phyloP scores from a whole-genome alignment of 2,113 vertebrate species.

The Periophthalmodon schlosseri region DNA sequence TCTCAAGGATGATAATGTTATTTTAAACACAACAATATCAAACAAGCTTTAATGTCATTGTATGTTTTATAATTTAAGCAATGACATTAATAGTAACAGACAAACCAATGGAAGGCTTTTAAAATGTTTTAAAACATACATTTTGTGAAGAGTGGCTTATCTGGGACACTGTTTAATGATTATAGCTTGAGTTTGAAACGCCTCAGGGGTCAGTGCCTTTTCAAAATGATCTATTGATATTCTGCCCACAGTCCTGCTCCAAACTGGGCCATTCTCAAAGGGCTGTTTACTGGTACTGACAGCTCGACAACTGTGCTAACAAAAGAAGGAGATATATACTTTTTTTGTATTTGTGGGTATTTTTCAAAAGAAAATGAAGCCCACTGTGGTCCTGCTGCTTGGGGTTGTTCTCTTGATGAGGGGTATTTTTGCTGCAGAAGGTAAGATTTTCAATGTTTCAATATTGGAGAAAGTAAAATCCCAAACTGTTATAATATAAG shows the following conservation, averaged over 20 bases:
- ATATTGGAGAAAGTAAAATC: background rate
- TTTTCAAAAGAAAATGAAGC: constrained; percentile 66
- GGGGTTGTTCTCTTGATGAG: constrained; percentile 66
- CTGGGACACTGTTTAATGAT: constrained; percentile 67
- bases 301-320: background rate
- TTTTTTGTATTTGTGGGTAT: background rate
- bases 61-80: too few species aligned
- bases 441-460: constrained; percentile 44
- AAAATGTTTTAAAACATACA: background rate
- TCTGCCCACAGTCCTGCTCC: constrained; percentile 23
- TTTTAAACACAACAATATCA: background rate
- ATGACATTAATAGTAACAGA: background rate
- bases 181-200: constrained; percentile 39
- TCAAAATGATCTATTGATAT: constrained; percentile 57
- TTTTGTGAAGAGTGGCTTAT: constrained; percentile 10
- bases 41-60: background rate
- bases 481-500: background rate
- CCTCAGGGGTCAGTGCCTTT: constrained; percentile 48
- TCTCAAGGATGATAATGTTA: too few species aligned
- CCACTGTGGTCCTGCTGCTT: constrained; percentile 60
- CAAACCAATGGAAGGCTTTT: background rate
- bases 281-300: constrained; percentile 2
- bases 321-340: background rate
- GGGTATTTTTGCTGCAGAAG: constrained; percentile 65
- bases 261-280: constrained; percentile 31